These are phyloP conservation scores for Dromaius novaehollandiae DNA, from an alignment of 2,113 vertebrate species.

Conservation along the genomic window DNA sequence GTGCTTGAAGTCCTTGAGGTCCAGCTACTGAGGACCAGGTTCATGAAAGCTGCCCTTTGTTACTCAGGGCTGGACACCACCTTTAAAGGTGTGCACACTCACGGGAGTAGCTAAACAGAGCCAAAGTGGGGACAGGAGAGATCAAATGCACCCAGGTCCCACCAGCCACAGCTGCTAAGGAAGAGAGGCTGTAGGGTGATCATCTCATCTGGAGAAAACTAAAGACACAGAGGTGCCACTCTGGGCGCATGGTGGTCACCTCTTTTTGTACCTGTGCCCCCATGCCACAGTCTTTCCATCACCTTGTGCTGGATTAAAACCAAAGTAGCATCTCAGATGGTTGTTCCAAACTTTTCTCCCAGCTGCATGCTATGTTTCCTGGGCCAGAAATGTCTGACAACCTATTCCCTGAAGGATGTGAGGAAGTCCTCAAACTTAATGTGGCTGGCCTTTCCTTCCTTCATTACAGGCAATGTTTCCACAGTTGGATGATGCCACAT, in stretches of 20 bases:
- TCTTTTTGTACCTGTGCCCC: neutral
- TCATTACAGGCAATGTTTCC: neutral
- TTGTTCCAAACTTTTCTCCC: neutral
- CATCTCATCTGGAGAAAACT: neutral
- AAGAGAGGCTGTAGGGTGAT: neutral
- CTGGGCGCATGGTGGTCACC: rapidly evolving
- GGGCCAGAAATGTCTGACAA: neutral
- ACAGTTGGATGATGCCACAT: neutral
- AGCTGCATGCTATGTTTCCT: neutral
- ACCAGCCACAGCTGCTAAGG: neutral
- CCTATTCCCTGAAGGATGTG: neutral
- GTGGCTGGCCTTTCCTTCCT: neutral
- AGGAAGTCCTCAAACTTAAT: neutral
- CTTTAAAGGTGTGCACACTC: neutral
- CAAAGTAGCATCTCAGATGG: neutral
- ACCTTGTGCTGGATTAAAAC: neutral
- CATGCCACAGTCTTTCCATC: neutral
- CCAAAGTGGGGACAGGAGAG: neutral
- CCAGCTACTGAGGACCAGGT: rapidly evolving
- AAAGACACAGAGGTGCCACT: neutral
- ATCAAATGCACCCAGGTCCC: neutral
- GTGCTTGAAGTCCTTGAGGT: neutral
- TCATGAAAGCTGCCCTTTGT: neutral
- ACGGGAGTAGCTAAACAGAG: neutral
- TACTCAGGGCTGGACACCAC: neutral